Base-by-base conservation (phyloP, 2,113 vertebrate genomes). In the Tichodroma muraria region DNA sequence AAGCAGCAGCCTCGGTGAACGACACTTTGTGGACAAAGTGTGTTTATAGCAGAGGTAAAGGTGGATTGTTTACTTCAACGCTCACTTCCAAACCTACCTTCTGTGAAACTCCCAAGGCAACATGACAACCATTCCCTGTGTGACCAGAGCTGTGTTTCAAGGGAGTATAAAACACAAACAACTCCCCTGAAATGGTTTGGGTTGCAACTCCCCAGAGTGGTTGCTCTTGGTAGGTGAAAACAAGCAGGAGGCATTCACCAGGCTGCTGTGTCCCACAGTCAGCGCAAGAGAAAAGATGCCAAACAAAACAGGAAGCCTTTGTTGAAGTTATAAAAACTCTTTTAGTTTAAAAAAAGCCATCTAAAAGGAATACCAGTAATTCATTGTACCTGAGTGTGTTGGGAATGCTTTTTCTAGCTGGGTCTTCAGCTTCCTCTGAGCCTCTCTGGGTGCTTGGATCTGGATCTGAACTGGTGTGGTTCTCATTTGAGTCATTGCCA, bases 81-180 rank as follows among this genome's bases (percentile, higher is more conserved):
- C 77, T 93, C 0, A 4, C 28, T 94, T 82, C 80, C 88, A 75
- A 78, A 38, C 50, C 20, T 31, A 4, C 20, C 44, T 86, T 68
- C 45, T 2, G 13, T 50, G 45, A 20, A 71, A 35, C 53, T 60
- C 88, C 16, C 49, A 13, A 56, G 72, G 54, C 92, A 73, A 19
- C 1, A 0, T 70, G 0, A 0, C 68, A 85, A 3, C 33, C 18
- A 2, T 31, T 69, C 82, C 82, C 57, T 65, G 56, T 64, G 56
- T 44, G 56, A 44, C 33, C 35, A 15, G 76, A 44, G 31, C 56
- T 66, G 44, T 23, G 59, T 79, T 75, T 94, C 85, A 38, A 64
- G 68, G 87, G 82, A 88, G 45, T 71, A 9, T 40, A 61, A 80
- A 80, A 35, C 45, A 63, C 56, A 90, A 91, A 91, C 88, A 95